Evolutionary conservation across 2,797 vertebrate genomes (phyloP), one percentile per base, ranked within the genome.

Genomic region (Syngnathus acus): DNA sequence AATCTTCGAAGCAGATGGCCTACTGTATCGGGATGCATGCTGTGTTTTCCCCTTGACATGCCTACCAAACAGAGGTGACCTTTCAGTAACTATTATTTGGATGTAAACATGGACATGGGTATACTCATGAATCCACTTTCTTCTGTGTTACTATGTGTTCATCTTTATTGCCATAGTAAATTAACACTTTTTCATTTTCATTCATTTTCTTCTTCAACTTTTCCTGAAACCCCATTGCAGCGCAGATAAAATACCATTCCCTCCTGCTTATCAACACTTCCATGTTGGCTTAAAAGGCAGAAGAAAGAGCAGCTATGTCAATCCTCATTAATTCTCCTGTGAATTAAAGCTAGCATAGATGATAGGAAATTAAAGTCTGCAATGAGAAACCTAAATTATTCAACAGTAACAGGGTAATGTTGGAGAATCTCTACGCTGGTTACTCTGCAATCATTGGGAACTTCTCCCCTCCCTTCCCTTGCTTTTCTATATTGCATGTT

Each of bases 361-460:
- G 84, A 89, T 88, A 85, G 86, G 83, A 89, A 91, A 88, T 88
- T 77, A 88, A 89, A 85, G 86, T 87, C 82, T 82, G 85, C 77
- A 74, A 89, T 84, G 80, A 86, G 79, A 84, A 75, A 84, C 81
- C 86, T 89, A 78, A 88, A 89, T 89, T 86, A 89, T 89, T 89
- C 87, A 89, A 74, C 83, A 83, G 82, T 87, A 89, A 89, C 80
- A 81, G 83, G 86, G 88, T 89, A 88, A 87, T 82, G 86, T 88
- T 87, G 81, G 87, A 87, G 87, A 82, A 89, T 88, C 84, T 82
- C 81, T 68, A 64, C 64, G 65, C 73, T 71, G 68, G 65, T 68
- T 76, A 74, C 48, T 76, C 67, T 76, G 66, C 65, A 54, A 68
- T 48, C 43, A 62, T 70, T 72, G 32, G 65, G 73, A 73, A n/a